Evolutionary conservation across 2,113 vertebrate genomes (phyloP).

Genomic region (Orientallactaga bullata): DNA sequence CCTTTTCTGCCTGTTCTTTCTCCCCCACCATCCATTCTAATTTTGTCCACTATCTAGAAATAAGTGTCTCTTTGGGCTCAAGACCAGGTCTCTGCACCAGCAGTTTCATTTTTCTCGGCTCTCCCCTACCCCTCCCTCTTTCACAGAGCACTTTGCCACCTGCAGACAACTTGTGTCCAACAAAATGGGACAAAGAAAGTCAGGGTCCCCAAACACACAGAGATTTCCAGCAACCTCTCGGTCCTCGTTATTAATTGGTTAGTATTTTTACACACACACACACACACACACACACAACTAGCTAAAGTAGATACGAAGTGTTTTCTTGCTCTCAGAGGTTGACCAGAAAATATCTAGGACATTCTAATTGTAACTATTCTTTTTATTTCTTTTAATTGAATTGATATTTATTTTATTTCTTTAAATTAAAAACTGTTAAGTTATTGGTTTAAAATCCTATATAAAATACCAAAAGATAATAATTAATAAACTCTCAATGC

Average conservation of each 20-base stretch:
- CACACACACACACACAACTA: no score
- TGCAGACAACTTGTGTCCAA: background rate
- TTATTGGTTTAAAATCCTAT: background rate
- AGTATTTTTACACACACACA: background rate
- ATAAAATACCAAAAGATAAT: background rate
- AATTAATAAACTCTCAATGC: background rate
- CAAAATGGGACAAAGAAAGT: background rate
- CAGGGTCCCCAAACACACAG: background rate
- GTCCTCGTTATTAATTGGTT: background rate
- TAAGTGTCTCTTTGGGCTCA: slow-evolving; percentile 73
- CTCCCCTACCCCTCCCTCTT: background rate
- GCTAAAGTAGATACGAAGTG: background rate
- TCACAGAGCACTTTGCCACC: slow-evolving; percentile 27
- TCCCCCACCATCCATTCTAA: slow-evolving; percentile 77
- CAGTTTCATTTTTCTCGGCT: background rate
- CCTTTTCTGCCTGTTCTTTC: slow-evolving; percentile 73
- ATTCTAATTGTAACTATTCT: background rate
- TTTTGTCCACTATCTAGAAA: slow-evolving; percentile 77
- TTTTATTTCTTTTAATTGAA: slow-evolving; percentile 29
- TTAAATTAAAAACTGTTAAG: background rate
- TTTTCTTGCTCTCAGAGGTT: background rate
- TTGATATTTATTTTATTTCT: background rate
- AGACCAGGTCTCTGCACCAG: slow-evolving; percentile 58
- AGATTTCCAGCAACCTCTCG: background rate
- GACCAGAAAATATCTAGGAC: background rate